These are phyloP conservation scores for Leptonema lineaticorne DNA, from an alignment of 1,140 invertebrate species.

Conservation along the genomic window DNA sequence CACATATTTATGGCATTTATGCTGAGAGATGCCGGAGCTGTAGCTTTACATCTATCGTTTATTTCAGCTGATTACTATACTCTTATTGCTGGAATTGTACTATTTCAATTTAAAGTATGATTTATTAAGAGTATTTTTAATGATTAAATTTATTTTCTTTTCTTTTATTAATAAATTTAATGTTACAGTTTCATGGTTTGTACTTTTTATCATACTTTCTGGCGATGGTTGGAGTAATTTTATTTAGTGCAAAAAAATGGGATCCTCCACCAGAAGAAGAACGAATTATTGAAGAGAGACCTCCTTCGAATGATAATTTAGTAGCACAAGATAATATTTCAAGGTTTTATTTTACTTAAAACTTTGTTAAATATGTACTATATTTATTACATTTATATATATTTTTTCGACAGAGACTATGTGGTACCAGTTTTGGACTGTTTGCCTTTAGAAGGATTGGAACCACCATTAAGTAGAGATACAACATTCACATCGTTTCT, in stretches of 20 bases:
- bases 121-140: not conserved
- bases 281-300: slow-evolving; percentile 42
- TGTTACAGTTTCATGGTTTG: slow-evolving; percentile 74
- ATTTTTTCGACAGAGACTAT: slow-evolving; percentile 49
- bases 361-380: not conserved
- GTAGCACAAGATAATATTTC: slow-evolving; percentile 52
- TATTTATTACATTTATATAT: not conserved
- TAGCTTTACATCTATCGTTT: slow-evolving; percentile 79
- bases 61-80: slow-evolving; percentile 86
- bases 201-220: slow-evolving; percentile 78
- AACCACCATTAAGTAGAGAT: slow-evolving; percentile 61
- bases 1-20: slow-evolving; percentile 77
- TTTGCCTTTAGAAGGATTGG: slow-evolving; percentile 53
- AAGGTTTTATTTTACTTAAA: slow-evolving; percentile 43
- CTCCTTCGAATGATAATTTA: slow-evolving; percentile 49
- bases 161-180: slow-evolving; percentile 1
- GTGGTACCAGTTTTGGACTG: slow-evolving; percentile 54
- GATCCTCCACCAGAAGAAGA: slow-evolving; percentile 55
- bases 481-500: slow-evolving; percentile 72
- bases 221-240: slow-evolving; percentile 74
- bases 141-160: slow-evolving; percentile 8
- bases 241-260: slow-evolving; percentile 67
- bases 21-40: slow-evolving; percentile 75
- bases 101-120: slow-evolving; percentile 80
- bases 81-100: slow-evolving; percentile 74